Evolutionary conservation across 2,888 invertebrate species (phyloP), one percentile per base, ranked within the genome.

Genomic region (Matsumyia berberina): DNA sequence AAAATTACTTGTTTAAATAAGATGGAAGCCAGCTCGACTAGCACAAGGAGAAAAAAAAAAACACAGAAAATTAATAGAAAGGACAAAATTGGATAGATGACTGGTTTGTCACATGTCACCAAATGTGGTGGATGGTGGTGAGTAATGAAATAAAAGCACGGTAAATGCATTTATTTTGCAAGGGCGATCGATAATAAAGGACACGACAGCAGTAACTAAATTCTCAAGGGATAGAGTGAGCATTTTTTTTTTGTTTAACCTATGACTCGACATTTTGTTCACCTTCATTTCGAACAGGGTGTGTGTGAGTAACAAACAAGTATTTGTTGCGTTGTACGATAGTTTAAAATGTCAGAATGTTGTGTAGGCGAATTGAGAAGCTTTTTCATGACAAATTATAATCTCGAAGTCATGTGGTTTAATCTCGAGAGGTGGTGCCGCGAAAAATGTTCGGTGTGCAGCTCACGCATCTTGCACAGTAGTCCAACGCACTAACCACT

Each of bases 51-150:
- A 31, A 19, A 58, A 11, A 51, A 44, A 15, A 73, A 73, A 69
- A n/a, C n/a, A n/a, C n/a, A n/a, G n/a, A n/a, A 29, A 67, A 46
- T 9, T 44, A 72, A 51, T 51, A 51, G 29, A 55, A 49, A 29
- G 44, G 31, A 44, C 37, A 62, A 58, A 44, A 49, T 49, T 55
- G 46, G 29, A 60, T 64, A 55, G 42, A 42, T 77, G 51, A 42
- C 62, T 74, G 62, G 37, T 44, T 66, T 72, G 77, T 67, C 78
- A 73, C 62, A 64, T 73, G 78, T 69, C 62, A 78, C 73, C 58
- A 53, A 81, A 72, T 64, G 72, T 72, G 60, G 17, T 53, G 42
- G 53, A 53, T 42, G 29, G 46, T 57, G 55, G 62, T 83, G 64
- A 62, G 57, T 58, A 42, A 39, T 44, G 8, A 33, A 66, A 81